phyloP scores from a whole-genome alignment of 2,113 vertebrate genomes.

The Porphyrio hochstetteri region DNA sequence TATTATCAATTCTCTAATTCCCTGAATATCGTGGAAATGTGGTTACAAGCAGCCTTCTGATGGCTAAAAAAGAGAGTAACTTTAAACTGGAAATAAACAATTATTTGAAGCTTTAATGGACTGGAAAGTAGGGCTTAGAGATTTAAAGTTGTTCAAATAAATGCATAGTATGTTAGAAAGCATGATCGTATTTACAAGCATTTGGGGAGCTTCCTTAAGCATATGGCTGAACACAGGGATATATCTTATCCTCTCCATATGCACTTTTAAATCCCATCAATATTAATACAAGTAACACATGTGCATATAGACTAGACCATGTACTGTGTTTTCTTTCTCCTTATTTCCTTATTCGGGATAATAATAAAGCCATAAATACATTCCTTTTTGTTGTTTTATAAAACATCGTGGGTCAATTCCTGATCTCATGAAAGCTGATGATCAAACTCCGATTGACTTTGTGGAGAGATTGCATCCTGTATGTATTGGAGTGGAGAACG shows the following conservation, averaged over 20 bases:
- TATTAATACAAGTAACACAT: slow-evolving; percentile 53
- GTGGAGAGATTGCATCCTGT: neutral
- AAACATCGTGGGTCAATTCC: slow-evolving; percentile 1
- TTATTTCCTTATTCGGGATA: slow-evolving; percentile 48
- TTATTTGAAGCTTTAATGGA: slow-evolving; percentile 61
- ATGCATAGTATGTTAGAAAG: slow-evolving; percentile 35
- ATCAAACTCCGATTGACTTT: neutral
- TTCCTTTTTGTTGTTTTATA: slow-evolving; percentile 36
- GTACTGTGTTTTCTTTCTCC: slow-evolving; percentile 26
- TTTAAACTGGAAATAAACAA: slow-evolving; percentile 66
- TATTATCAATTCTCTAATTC: slow-evolving; percentile 50
- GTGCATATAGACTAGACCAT: neutral
- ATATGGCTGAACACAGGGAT: slow-evolving; percentile 35
- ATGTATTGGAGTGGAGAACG: neutral
- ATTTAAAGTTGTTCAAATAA: slow-evolving; percentile 38
- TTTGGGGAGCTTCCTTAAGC: slow-evolving; percentile 58
- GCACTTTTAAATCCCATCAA: slow-evolving; percentile 31
- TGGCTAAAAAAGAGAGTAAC: slow-evolving; percentile 35
- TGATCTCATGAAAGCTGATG: neutral
- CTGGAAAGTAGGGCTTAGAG: slow-evolving; percentile 59
- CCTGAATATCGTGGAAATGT: slow-evolving; percentile 50
- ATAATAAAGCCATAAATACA: slow-evolving; percentile 53
- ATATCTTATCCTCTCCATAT: slow-evolving; percentile 49
- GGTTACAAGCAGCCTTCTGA: slow-evolving; percentile 33
- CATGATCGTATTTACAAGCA: slow-evolving; percentile 57